Percentiles rank a stretch among this genome's conserved stretches.
phyloP scores from a whole-genome alignment of 1,140 invertebrate species.

The Heliconius nattereri region DNA sequence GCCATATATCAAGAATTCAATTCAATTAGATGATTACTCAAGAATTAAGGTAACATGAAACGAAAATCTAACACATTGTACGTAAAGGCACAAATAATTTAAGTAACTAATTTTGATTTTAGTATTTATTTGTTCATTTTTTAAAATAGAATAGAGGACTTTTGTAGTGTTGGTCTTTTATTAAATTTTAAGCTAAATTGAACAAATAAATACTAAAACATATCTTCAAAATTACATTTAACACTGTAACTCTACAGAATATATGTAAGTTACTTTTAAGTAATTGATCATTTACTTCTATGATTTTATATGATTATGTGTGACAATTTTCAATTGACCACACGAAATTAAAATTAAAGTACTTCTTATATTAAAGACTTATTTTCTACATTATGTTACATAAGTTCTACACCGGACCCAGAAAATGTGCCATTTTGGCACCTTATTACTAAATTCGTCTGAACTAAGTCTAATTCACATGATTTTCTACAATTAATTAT shows the following conservation, averaged over 20 bases:
- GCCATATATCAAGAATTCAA: too few species aligned
- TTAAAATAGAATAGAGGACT: too few species aligned
- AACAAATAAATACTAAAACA: neutral
- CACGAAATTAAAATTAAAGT: constrained; percentile 37
- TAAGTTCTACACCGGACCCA: constrained; percentile 20
- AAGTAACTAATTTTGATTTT: constrained; percentile 53
- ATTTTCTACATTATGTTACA: constrained; percentile 29
- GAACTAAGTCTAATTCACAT: constrained; percentile 43
- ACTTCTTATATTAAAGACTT: constrained; percentile 24
- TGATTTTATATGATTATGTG: constrained; percentile 19
- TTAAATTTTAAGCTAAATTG: neutral
- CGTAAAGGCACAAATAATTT: constrained; percentile 73
- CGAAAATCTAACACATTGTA: constrained; percentile 39
- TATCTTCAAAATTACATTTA: constrained; percentile 25
- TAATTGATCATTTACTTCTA: constrained; percentile 37
- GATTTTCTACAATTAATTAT: constrained; percentile 55
- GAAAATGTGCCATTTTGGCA: constrained; percentile 56
- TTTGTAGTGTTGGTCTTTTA: too few species aligned
- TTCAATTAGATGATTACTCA: neutral
- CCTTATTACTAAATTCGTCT: constrained; percentile 66
- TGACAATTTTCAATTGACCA: constrained; percentile 51
- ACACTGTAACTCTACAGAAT: constrained; percentile 29
- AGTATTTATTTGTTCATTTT: constrained; percentile 7
- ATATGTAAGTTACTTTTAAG: constrained; percentile 48
- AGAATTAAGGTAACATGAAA: constrained; percentile 40